Conservation (phyloP, 2,888 invertebrate species). For the Heteromurus nitidus region DNA sequence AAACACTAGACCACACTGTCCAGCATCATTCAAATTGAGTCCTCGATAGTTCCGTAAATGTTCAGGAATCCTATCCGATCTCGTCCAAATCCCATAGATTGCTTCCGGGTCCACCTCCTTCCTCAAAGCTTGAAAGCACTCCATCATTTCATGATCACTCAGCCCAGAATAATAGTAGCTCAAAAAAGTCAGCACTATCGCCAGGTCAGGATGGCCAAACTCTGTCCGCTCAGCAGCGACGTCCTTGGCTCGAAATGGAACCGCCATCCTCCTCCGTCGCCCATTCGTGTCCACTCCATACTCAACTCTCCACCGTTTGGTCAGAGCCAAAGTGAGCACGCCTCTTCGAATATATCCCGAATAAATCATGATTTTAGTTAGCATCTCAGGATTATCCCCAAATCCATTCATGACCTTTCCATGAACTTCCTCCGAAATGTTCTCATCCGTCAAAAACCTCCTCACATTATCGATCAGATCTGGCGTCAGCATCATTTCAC, state of each 20-base stretch:
- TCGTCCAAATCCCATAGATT: constrained; percentile 32
- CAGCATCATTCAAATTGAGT: constrained; percentile 42
- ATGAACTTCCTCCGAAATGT: constrained; percentile 14
- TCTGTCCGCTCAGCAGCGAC: constrained; percentile 68
- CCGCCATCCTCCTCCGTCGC: constrained; percentile 61
- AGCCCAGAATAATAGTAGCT: constrained; percentile 71
- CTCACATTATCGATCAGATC: too few relatives aligned
- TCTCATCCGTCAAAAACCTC: constrained; percentile 24
- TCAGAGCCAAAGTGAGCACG: constrained; percentile 56
- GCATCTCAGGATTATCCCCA: constrained; percentile 19
- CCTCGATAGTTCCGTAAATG: background rate
- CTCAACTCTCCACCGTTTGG: constrained; percentile 70
- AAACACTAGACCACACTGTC: constrained; percentile 33
- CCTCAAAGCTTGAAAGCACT: constrained; percentile 51
- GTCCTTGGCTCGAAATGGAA: constrained; percentile 68
- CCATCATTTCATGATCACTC: constrained; percentile 53
- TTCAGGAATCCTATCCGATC: background rate
- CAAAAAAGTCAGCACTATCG: constrained; percentile 67
- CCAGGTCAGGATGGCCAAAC: constrained; percentile 70
- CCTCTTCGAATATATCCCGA: constrained; percentile 64
- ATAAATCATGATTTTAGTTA: constrained; percentile 12
- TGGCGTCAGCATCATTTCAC: too few relatives aligned
- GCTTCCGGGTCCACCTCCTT: background rate
- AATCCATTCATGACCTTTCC: background rate
- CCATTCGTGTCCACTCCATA: constrained; percentile 65